A percentile compares a stretch with the other conserved stretches of the same genome.
phyloP scores from a whole-genome alignment of 2,797 vertebrate genomes.

The Brachymystax lenok region DNA sequence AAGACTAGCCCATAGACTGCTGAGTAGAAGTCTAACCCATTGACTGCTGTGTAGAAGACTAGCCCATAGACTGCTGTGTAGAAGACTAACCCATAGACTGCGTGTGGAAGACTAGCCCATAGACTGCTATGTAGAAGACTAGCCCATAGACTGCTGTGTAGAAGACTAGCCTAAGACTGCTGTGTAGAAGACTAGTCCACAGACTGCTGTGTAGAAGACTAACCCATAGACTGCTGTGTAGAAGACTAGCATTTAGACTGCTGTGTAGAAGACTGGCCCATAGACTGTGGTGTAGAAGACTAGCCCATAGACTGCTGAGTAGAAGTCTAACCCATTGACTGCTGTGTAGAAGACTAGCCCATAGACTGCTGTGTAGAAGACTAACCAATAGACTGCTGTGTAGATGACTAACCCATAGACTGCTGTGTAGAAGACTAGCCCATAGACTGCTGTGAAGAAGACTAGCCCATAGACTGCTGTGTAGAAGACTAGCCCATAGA shows the following conservation, averaged over 20 bases:
- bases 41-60: neutral
- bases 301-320: slow-evolving; percentile 1
- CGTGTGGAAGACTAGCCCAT: slow-evolving; percentile 26
- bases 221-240: slow-evolving; percentile 29
- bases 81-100: neutral
- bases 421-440: neutral
- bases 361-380: neutral
- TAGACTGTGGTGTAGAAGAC: neutral
- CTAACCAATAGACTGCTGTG: slow-evolving; percentile 12
- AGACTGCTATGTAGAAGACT: slow-evolving; percentile 10
- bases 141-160: neutral
- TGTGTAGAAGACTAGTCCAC: too few relatives aligned
- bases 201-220: slow-evolving; percentile 16
- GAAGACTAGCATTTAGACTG: neutral
- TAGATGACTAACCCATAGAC: slow-evolving; percentile 27
- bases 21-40: neutral
- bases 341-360: neutral
- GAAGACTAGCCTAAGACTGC: too few relatives aligned
- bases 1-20: slow-evolving; percentile 30
- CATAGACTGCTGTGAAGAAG: neutral
- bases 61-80: neutral
- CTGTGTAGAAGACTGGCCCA: neutral
- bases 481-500: slow-evolving; percentile 27
- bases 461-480: slow-evolving; percentile 35
- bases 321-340: slow-evolving; percentile 25